Conservation (phyloP, 1,140 invertebrate genomes). For the Eurosta solidaginis region DNA sequence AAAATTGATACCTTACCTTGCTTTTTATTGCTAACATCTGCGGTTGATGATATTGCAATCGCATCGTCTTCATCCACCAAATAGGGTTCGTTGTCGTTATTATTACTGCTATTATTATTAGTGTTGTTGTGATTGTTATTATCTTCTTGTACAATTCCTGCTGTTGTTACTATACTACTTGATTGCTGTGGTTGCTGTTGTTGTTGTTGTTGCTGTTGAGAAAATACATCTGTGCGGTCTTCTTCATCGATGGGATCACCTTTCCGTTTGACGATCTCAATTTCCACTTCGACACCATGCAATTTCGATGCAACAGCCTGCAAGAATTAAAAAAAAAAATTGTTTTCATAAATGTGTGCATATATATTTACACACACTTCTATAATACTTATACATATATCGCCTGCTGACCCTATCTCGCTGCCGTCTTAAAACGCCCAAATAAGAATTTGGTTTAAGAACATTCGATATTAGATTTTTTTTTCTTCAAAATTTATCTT, state of each 20-base stretch:
- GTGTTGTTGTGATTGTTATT: conserved; percentile 36
- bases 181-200: conserved; percentile 31
- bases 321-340: neutral
- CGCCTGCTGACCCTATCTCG: no score
- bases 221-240: conserved; percentile 49
- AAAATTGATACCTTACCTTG: conserved; percentile 21
- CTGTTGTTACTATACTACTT: conserved; percentile 30
- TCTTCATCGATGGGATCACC: conserved; percentile 65
- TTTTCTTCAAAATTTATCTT: no score
- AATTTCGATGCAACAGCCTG: conserved; percentile 90
- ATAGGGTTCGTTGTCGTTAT: conserved; percentile 34
- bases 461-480: no score
- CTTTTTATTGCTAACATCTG: conserved; percentile 26
- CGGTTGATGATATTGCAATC: neutral
- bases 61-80: neutral
- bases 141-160: conserved; percentile 10
- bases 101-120: conserved; percentile 31
- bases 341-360: no score
- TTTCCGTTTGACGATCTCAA: conserved; percentile 85
- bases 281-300: conserved; percentile 88
- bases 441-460: no score
- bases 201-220: conserved; percentile 42
- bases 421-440: no score
- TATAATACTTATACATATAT: no score
- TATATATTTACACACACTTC: no score